Evolutionary conservation across 2,113 vertebrate genomes (phyloP).

Genomic region (Tringa solitaria): DNA sequence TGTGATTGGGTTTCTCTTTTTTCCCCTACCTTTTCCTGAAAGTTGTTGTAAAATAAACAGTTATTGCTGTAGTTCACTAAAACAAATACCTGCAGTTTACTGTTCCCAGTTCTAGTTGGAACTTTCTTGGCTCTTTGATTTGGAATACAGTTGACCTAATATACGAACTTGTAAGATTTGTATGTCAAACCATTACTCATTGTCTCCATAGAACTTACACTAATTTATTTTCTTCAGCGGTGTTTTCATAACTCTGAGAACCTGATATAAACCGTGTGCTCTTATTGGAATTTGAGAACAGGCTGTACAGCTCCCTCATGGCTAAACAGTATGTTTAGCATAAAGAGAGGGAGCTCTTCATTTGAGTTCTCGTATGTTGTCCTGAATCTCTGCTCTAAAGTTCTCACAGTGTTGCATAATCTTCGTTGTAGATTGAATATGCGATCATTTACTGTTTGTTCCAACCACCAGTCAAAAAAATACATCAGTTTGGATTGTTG

Average conservation of each 20-base stretch:
- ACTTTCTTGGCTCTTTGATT: neutral
- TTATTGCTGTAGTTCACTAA: neutral
- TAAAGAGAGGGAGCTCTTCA: conserved; percentile 8
- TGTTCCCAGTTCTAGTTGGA: neutral
- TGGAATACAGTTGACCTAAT: conserved; percentile 6
- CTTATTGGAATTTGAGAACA: conserved; percentile 53
- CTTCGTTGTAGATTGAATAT: neutral
- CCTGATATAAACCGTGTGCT: conserved; percentile 49
- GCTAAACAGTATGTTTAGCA: conserved; percentile 12
- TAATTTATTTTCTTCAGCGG: conserved; percentile 50
- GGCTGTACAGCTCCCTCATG: conserved; percentile 36
- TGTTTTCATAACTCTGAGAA: conserved; percentile 49
- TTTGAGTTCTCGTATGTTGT: neutral
- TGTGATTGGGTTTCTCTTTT: neutral
- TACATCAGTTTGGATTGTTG: neutral
- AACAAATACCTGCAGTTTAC: neutral
- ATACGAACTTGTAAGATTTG: neutral
- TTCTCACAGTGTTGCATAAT: neutral
- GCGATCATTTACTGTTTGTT: neutral
- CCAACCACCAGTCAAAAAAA: neutral
- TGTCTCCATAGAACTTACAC: neutral
- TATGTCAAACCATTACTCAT: conserved; percentile 23
- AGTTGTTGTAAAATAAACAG: neutral
- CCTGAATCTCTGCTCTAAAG: neutral
- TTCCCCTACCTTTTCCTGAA: neutral